phyloP scores from a whole-genome alignment of 2,797 vertebrate genomes.

The Eleutherodactylus coqui region DNA sequence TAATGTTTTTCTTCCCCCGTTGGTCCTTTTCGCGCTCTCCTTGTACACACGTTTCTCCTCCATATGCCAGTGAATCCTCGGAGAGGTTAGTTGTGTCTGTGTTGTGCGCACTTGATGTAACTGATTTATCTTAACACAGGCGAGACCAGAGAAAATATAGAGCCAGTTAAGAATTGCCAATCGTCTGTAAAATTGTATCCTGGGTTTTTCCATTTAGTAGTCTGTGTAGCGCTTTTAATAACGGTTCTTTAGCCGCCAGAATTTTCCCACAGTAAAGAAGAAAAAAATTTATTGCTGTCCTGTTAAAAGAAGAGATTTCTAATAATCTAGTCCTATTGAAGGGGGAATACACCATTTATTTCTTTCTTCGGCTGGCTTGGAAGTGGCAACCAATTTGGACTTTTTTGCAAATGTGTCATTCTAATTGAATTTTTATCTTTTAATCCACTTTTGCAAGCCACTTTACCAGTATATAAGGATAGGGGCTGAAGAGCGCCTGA shows the following conservation, averaged over 20 bases:
- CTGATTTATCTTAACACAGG: conserved; percentile 63
- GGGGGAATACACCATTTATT: conserved; percentile 13
- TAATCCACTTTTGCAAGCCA: conserved; percentile 26
- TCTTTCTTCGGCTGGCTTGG: background rate
- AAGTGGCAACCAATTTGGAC: background rate
- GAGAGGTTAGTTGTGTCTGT: conserved; percentile 60
- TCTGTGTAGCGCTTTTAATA: conserved; percentile 62
- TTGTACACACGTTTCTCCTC: conserved; percentile 10
- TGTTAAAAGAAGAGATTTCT: conserved; percentile 17
- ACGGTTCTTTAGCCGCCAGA: conserved; percentile 57
- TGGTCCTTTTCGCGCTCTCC: conserved; percentile 2
- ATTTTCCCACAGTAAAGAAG: conserved; percentile 40
- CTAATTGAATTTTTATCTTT: conserved; percentile 37
- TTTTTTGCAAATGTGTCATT: conserved; percentile 34
- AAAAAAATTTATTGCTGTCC: conserved; percentile 31
- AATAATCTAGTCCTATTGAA: conserved; percentile 22
- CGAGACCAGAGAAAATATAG: conserved; percentile 54
- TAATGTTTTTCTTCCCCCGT: conserved; percentile 58
- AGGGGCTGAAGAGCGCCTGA: background rate
- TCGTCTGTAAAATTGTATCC: conserved; percentile 64
- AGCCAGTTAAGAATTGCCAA: conserved; percentile 61
- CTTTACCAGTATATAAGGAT: conserved; percentile 8
- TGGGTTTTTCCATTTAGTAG: conserved; percentile 59
- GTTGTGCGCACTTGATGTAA: conserved; percentile 59
- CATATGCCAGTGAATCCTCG: conserved; percentile 53